Evolutionary conservation across 2,113 vertebrate species (phyloP).

Genomic region (Microcebus tavaratra): DNA sequence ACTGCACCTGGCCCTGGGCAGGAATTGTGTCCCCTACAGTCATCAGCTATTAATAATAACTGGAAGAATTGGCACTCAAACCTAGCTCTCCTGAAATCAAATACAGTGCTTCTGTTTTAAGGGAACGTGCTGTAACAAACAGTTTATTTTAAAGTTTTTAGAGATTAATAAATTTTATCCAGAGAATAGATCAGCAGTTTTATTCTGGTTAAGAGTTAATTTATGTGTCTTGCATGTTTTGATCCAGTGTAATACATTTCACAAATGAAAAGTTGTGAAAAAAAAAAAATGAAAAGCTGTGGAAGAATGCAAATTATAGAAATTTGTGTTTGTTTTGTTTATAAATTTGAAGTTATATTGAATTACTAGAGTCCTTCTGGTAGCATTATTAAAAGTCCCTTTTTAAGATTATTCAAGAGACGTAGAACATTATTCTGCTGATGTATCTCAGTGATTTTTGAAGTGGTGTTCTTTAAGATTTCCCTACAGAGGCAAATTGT

Average conservation of each 20-base stretch:
- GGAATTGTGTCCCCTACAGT: not conserved
- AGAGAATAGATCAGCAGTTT: not conserved
- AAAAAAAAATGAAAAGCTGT: not conserved
- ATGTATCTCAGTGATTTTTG: constrained; percentile 9
- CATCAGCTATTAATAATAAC: not conserved
- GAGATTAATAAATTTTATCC: not conserved
- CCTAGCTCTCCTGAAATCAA: not conserved
- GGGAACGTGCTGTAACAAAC: not conserved
- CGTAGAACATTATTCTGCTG: not conserved
- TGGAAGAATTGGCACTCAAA: not conserved
- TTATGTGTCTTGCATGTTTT: not conserved
- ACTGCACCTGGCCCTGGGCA: too few relatives aligned
- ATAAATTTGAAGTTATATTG: constrained; percentile 5
- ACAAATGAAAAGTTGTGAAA: not conserved
- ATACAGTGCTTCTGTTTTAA: not conserved
- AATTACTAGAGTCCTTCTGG: not conserved
- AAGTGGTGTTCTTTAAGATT: not conserved
- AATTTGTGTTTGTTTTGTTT: not conserved
- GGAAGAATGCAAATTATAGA: not conserved
- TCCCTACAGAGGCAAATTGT: not conserved
- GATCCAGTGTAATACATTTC: not conserved
- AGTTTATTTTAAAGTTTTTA: not conserved
- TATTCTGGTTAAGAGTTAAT: not conserved
- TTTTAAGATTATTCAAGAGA: not conserved
- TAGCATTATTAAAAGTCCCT: not conserved